Evolutionary conservation across 2,888 invertebrate genomes (phyloP), one percentile per base, ranked within the genome.

Genomic region (Morpho achilles): DNA sequence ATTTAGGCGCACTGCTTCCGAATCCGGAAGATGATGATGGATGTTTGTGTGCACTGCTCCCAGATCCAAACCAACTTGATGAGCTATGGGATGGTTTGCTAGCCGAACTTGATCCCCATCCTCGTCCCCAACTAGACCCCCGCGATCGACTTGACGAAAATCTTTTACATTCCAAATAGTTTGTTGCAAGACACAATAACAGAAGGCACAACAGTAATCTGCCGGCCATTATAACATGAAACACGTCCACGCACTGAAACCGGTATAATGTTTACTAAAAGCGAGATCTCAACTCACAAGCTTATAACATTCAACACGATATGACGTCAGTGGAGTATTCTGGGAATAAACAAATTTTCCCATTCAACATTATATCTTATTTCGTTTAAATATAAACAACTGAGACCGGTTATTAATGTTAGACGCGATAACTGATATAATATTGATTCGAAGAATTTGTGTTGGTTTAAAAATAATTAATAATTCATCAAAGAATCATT

Each of bases 171-270:
- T 80, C 74, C 56, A 73, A 70, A 52, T 73, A 69, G 65, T 74
- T 72, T 43, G 75, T 67, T 53, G 73, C 69, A 44, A 77, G 58
- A 71, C 74, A 74, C 60, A 74, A 67, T 61, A 84, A 64, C 57
- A 84, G 72, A 10, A 86, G 74, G 70, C 80, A 79, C 74, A 84
- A 77, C 76, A 85, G 69, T 67, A 77, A 53, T 67, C 75, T 83
- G 75, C 73, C 81, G 73, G 75, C 81, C 87, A 86, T 86, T 62
- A 68, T 75, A 67, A 65, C 60, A 65, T 69, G 66, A 62, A 42
- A 69, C 72, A 66, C 65, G 72, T 69, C 70, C 71, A 64, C 71
- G 65, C 67, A 60, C 49, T 47, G 55, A 60, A 52, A 68, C 68
- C 64, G 66, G 63, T 68, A 69, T 39, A 43, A 63, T 65, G 67